A percentile compares a stretch with the other conserved stretches of the same genome.
phyloP scores from a whole-genome alignment of 2,888 invertebrate genomes.

The Dolomedes plantarius region DNA sequence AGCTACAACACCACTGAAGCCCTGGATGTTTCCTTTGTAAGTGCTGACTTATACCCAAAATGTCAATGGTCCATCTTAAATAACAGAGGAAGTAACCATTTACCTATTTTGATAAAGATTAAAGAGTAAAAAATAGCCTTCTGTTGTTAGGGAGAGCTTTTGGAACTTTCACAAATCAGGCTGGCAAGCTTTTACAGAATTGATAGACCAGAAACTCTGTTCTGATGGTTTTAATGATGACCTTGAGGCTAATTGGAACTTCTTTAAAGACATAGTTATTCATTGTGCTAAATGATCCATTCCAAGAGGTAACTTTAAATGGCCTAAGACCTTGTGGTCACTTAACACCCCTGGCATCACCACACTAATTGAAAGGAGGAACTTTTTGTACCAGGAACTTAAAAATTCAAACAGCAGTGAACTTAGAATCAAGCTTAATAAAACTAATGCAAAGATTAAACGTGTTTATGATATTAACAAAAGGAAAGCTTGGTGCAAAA shows the following conservation, averaged over 20 bases:
- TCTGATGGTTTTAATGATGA: neutral
- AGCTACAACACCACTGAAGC: neutral
- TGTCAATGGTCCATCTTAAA: neutral
- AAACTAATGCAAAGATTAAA: slow-evolving; percentile 7
- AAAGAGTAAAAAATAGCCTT: neutral
- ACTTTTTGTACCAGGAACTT: neutral
- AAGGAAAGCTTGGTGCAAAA: neutral
- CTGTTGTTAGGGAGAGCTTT: neutral
- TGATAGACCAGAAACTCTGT: neutral
- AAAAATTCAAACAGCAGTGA: neutral
- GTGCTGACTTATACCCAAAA: neutral
- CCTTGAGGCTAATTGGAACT: neutral
- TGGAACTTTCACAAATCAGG: slow-evolving; percentile 7
- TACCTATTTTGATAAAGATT: neutral
- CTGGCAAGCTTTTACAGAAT: neutral
- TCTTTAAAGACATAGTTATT: neutral
- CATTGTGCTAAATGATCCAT: slow-evolving; percentile 13
- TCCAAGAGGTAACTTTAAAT: slow-evolving; percentile 5
- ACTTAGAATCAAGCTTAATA: neutral
- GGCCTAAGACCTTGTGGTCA: neutral
- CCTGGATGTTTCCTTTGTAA: neutral
- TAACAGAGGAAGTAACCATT: slow-evolving; percentile 18
- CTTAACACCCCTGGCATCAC: neutral
- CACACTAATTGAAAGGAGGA: neutral
- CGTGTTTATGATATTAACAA: slow-evolving; percentile 12